Conservation (phyloP, 2,888 invertebrate genomes). For the Thecophora atra region DNA sequence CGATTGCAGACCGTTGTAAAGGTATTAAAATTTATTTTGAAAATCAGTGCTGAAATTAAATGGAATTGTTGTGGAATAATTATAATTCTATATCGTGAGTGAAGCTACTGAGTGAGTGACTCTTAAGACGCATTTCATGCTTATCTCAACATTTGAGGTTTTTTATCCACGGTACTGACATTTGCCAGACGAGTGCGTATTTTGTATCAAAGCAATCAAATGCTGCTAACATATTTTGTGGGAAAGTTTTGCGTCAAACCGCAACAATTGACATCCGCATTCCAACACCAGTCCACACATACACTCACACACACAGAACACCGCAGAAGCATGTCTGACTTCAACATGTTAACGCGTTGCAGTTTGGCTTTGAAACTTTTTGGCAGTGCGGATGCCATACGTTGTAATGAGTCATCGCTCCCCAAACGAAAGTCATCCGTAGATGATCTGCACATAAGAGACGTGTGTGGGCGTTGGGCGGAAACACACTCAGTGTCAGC, state of each 20-base stretch:
- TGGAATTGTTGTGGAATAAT: too few relatives aligned
- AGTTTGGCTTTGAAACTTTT: conserved; percentile 29
- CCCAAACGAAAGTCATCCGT: conserved; percentile 10
- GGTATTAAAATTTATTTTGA: too few relatives aligned
- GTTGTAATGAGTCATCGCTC: conserved; percentile 11
- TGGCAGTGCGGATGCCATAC: conserved; percentile 30
- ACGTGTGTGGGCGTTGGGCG: neutral
- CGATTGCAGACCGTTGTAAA: too few relatives aligned
- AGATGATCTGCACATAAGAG: neutral
- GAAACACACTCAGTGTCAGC: neutral
- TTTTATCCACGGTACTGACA: conserved; percentile 13
- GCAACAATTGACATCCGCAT: conserved; percentile 30
- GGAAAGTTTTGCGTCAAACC: conserved; percentile 18
- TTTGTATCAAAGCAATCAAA: conserved; percentile 16
- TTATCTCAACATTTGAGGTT: neutral
- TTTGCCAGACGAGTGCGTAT: conserved; percentile 7
- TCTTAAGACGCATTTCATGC: neutral
- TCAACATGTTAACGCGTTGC: conserved; percentile 14
- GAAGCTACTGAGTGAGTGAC: too few relatives aligned
- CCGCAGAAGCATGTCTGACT: neutral
- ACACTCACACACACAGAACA: conserved; percentile 3
- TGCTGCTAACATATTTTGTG: conserved; percentile 21
- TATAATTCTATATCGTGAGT: too few relatives aligned
- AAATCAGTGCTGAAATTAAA: too few relatives aligned
- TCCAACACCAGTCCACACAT: neutral